A percentile compares a stretch with the other conserved stretches of the same genome.
Evolutionary conservation across 2,888 invertebrate species (phyloP).

Genomic region (Koerneria pararmatus): DNA sequence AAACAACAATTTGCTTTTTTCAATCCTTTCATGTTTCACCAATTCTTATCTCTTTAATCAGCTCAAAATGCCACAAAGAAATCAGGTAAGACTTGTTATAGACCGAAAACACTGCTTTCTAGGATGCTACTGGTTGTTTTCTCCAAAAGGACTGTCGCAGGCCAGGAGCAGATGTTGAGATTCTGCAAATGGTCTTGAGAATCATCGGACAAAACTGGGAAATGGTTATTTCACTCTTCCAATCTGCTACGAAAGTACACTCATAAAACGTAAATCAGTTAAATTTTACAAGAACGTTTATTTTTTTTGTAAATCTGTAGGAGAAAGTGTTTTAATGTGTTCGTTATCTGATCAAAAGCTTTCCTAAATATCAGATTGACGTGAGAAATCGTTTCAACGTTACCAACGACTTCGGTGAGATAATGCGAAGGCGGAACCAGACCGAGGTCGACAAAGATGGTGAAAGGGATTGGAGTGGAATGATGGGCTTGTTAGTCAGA

Average conservation of each 20-base stretch:
- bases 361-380: constrained; percentile 1
- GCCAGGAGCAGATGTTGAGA: constrained; percentile 21
- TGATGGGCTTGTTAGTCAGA: constrained; percentile 14
- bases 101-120: too few species aligned
- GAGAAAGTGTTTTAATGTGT: not conserved
- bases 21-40: too few species aligned
- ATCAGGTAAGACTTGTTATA: too few species aligned
- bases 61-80: too few species aligned
- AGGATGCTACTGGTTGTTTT: constrained; percentile 19
- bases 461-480: constrained; percentile 16
- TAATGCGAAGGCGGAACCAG: too few species aligned
- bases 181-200: constrained; percentile 16
- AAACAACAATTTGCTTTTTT: too few species aligned
- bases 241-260: too few species aligned
- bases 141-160: not conserved
- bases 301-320: not conserved
- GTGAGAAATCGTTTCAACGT: constrained; percentile 4
- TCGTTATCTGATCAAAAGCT: too few species aligned
- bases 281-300: not conserved
- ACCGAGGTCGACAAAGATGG: too few species aligned
- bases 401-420: constrained; percentile 14
- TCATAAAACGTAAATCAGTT: too few species aligned
- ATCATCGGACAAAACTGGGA: constrained; percentile 6
- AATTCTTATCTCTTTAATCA: too few species aligned
- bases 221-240: not conserved